A percentile compares a stretch with the other conserved stretches of the same genome.
These are phyloP conservation scores for Acanthacorydalis orientalis DNA, from an alignment of 2,888 invertebrate genomes.

Conservation along the genomic window DNA sequence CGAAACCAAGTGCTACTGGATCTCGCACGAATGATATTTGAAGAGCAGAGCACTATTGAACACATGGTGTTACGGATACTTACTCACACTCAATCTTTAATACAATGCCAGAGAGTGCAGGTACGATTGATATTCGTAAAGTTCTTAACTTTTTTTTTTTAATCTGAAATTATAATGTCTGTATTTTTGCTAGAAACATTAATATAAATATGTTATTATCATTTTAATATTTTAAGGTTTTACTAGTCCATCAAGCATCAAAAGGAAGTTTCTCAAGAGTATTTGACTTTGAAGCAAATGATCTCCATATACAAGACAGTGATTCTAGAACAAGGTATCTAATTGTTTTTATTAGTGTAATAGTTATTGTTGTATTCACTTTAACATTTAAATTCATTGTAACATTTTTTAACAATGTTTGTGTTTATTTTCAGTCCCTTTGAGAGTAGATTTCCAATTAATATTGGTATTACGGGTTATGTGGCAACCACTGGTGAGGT, in stretches of 20 bases:
- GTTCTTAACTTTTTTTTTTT: no score
- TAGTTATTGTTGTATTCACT: conserved; percentile 4
- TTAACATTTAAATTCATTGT: conserved; percentile 7
- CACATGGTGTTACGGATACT: conserved; percentile 87
- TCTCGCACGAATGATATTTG: conserved; percentile 91
- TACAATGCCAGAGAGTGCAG: conserved; percentile 90
- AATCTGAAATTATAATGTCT: background rate
- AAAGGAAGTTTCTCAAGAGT: conserved; percentile 87
- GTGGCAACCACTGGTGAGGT: conserved; percentile 93
- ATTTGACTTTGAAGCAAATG: conserved; percentile 84
- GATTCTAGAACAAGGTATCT: conserved; percentile 56
- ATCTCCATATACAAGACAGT: conserved; percentile 65
- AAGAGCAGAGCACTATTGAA: conserved; percentile 91
- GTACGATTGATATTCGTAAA: conserved; percentile 33
- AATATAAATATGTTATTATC: conserved; percentile 4
- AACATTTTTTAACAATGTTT: background rate
- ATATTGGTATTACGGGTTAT: conserved; percentile 87
- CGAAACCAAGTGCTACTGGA: conserved; percentile 87
- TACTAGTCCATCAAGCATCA: conserved; percentile 78
- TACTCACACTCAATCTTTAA: conserved; percentile 83
- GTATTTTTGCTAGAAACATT: background rate
- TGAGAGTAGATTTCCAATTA: conserved; percentile 87
- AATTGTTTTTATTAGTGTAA: conserved; percentile 12
- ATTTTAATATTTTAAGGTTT: conserved; percentile 37
- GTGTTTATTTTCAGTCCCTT: conserved; percentile 47